Evolutionary conservation across 2,888 invertebrate species (phyloP), one percentile per base, ranked within the genome.

Genomic region (Tuberolachnus salignus): DNA sequence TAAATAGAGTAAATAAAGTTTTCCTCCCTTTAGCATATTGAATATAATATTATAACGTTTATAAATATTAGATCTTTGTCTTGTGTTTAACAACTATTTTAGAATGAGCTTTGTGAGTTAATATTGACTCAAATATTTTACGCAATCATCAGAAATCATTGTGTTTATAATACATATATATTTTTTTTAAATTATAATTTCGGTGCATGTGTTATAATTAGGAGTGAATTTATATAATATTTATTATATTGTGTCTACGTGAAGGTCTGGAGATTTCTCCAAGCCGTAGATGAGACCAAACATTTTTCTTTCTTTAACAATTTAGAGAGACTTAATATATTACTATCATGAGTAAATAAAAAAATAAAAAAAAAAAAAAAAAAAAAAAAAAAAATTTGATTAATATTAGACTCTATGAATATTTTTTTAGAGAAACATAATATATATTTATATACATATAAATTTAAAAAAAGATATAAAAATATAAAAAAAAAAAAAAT

Each of bases 21-120:
- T n/a, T n/a, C 66, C 42, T 66, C 66, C 44, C 55, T 55, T n/a
- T 26, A 51, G n/a, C 14, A 19, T 55, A 34, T 55, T 8, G 42
- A 26, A 42, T 55, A 69, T 4, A 26, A 42, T 55, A 69, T 4
- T 51, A 67, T 19, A 14, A 53, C 14, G 42, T 55, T 10, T 70
- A 42, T 55, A 55, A 42, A 55, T 53, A 26, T 26, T 67, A 67
- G 19, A 51, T 51, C 19, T 67, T 67, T n/a, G 23, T 23, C 26
- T 67, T 67, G 51, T 67, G 26, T 67, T 51, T 34, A 55, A 55
- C 42, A 55, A 55, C n/a, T 21, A 53, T 42, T 34, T 53, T 53
- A 59, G 70, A 70, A 70, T 23, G 70, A 57, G 70, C 70, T 57
- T 57, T 70, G 16, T 70, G 55, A 70, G 57, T 70, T 55, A 55